A percentile compares a stretch with the other conserved stretches of the same genome.
Conservation (phyloP, 2,888 invertebrate genomes). For the Pseudoips prasinana region DNA sequence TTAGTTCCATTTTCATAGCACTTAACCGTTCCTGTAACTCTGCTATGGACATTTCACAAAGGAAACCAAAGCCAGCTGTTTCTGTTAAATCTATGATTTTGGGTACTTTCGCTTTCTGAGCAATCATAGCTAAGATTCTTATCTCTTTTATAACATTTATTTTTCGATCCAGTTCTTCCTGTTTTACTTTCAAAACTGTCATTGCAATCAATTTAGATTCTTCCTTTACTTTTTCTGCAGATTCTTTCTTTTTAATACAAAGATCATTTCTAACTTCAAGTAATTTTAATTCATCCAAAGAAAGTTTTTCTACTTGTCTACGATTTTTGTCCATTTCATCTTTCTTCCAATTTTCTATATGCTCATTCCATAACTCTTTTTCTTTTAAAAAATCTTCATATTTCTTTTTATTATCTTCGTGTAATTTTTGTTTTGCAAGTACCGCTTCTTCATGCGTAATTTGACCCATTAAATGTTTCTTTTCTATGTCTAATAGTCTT, state of each 20-base stretch:
- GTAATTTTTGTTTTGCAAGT: slow-evolving; percentile 75
- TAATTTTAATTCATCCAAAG: slow-evolving; percentile 53
- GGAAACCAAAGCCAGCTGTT: slow-evolving; percentile 79
- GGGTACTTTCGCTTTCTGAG: slow-evolving; percentile 72
- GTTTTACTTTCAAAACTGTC: slow-evolving; percentile 65
- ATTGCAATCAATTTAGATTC: slow-evolving; percentile 52
- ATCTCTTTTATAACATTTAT: slow-evolving; percentile 77
- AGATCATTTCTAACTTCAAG: slow-evolving; percentile 53
- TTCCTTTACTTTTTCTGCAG: slow-evolving; percentile 53
- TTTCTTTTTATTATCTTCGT: slow-evolving; percentile 73
- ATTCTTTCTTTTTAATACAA: slow-evolving; percentile 52
- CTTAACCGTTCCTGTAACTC: slow-evolving; percentile 81
- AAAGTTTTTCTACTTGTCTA: slow-evolving; percentile 65
- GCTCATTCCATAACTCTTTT: slow-evolving; percentile 65
- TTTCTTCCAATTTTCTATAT: slow-evolving; percentile 77
- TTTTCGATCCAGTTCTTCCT: slow-evolving; percentile 72
- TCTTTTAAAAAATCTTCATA: slow-evolving; percentile 75
- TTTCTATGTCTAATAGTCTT: slow-evolving; percentile 77
- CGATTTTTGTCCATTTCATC: slow-evolving; percentile 72
- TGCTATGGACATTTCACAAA: slow-evolving; percentile 85
- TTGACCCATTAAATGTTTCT: slow-evolving; percentile 81
- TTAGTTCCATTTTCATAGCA: slow-evolving; percentile 71
- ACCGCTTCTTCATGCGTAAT: slow-evolving; percentile 83
- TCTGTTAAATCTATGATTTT: slow-evolving; percentile 83
- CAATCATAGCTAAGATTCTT: slow-evolving; percentile 69